phyloP scores from a whole-genome alignment of 2,113 vertebrate species.

The Tragelaphus scriptus region DNA sequence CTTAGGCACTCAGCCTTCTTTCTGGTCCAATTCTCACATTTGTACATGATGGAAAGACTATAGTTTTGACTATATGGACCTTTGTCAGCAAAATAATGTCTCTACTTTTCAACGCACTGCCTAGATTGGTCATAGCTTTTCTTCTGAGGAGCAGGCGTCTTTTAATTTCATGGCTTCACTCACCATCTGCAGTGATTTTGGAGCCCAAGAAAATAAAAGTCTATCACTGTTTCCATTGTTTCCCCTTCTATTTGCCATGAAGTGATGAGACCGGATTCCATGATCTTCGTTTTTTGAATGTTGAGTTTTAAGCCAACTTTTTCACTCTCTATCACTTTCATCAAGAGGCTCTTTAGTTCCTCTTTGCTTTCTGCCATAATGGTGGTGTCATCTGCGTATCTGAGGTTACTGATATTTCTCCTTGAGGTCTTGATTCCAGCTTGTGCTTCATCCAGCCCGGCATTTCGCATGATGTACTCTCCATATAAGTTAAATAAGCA shows the following conservation, averaged over 20 bases:
- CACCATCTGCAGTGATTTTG: background rate
- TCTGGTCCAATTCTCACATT: background rate
- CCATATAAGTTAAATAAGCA: background rate
- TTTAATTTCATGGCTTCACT: background rate
- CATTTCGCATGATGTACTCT: background rate
- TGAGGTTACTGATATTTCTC: background rate
- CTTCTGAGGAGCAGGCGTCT: background rate
- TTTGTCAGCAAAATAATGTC: background rate
- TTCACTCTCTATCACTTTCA: background rate
- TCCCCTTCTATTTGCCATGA: background rate
- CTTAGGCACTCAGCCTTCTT: background rate
- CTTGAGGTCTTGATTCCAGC: background rate
- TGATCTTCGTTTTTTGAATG: background rate
- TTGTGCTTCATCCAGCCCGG: background rate
- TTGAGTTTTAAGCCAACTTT: background rate
- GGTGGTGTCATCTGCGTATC: background rate
- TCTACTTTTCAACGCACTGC: background rate
- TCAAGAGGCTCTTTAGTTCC: background rate
- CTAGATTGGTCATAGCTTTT: background rate
- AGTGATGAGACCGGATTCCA: background rate
- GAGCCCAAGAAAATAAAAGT: background rate
- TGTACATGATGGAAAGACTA: background rate
- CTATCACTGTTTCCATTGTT: background rate
- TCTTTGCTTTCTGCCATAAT: background rate
- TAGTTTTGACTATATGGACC: background rate